phyloP scores from a whole-genome alignment of 2,888 invertebrate genomes.

The Ferdinandea cuprea region DNA sequence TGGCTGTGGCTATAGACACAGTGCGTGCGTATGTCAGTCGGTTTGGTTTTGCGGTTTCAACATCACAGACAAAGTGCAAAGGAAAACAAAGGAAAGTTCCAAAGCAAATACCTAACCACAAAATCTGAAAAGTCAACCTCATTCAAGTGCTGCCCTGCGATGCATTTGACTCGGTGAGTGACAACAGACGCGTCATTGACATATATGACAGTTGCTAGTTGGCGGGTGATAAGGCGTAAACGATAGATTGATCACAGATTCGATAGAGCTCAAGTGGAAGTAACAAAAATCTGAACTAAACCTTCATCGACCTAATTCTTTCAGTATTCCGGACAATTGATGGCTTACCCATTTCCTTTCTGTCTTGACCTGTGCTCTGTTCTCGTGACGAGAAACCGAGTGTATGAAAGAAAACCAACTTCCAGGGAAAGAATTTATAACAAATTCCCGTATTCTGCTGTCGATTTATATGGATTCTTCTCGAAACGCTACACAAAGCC shows the following conservation, averaged over 20 bases:
- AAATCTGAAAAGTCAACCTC: slow-evolving; percentile 33
- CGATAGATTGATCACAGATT: neutral
- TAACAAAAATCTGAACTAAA: neutral
- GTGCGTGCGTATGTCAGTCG: slow-evolving; percentile 20
- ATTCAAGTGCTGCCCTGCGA: neutral
- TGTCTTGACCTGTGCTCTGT: neutral
- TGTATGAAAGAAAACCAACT: neutral
- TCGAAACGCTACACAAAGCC: slow-evolving; percentile 47
- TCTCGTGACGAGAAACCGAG: no score
- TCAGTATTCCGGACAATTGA: neutral
- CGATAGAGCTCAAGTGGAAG: neutral
- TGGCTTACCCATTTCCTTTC: neutral
- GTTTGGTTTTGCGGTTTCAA: slow-evolving; percentile 38
- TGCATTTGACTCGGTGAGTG: slow-evolving; percentile 5
- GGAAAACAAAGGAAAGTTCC: slow-evolving; percentile 43
- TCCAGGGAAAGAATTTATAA: neutral
- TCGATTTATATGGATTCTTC: slow-evolving; percentile 42
- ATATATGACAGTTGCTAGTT: slow-evolving; percentile 16
- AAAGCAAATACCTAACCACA: slow-evolving; percentile 28
- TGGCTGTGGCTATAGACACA: neutral
- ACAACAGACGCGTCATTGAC: slow-evolving; percentile 25
- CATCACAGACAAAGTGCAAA: slow-evolving; percentile 21
- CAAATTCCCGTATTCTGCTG: slow-evolving; percentile 18
- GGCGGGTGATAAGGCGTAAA: slow-evolving; percentile 22
- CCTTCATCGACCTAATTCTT: no score